Conservation (phyloP, 1,140 invertebrate species). For the Drosophila bocqueti region DNA sequence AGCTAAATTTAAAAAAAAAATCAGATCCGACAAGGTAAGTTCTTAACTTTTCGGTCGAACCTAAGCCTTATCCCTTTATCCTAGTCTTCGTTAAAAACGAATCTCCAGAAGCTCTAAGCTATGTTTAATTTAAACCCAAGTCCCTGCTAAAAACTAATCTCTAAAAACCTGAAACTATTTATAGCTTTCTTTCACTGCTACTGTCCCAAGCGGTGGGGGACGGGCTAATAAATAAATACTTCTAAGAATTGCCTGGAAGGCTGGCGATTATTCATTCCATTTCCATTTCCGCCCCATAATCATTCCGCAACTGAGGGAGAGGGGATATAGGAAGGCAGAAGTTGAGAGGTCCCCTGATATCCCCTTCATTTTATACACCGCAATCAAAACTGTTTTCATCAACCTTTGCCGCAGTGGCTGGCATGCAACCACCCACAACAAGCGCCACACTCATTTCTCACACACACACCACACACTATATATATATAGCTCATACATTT, state of each 20-base stretch:
- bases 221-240: conserved; percentile 11
- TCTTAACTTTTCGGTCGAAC: too few species aligned
- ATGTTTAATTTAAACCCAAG: too few species aligned
- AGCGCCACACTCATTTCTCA: conserved; percentile 38
- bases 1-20: not conserved
- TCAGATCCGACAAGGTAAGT: not conserved
- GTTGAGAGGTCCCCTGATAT: not conserved
- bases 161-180: not conserved
- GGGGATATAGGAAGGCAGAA: not conserved
- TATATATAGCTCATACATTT: conserved; percentile 62
- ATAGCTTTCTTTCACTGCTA: not conserved
- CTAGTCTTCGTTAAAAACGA: not conserved
- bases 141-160: not conserved
- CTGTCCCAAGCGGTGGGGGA: not conserved
- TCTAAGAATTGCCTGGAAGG: conserved; percentile 15
- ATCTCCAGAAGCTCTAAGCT: not conserved
- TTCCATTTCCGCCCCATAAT: conserved; percentile 47
- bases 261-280: conserved; percentile 23
- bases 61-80: not conserved
- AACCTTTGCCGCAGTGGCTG: conserved; percentile 58
- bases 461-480: conserved; percentile 10
- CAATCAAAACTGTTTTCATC: conserved; percentile 66
- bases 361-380: conserved; percentile 45
- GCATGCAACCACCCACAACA: conserved; percentile 26
- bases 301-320: conserved; percentile 10